Evolutionary conservation across 2,113 vertebrate genomes (phyloP).

Genomic region (Trematomus loennbergii): DNA sequence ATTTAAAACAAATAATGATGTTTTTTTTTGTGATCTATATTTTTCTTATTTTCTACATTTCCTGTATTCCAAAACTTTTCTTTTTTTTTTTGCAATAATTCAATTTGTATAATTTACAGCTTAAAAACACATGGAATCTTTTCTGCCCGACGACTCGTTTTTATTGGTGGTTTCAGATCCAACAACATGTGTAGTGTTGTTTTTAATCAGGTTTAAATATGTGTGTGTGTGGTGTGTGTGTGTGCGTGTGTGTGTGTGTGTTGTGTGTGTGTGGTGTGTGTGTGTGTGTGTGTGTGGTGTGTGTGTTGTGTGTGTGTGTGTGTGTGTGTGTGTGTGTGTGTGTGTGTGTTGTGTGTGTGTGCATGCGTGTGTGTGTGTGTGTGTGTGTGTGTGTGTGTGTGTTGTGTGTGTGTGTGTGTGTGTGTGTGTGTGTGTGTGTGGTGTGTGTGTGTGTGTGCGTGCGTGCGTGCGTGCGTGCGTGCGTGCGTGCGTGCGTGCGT

Average conservation of each 20-base stretch:
- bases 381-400: conserved; percentile 40
- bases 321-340: too few species aligned
- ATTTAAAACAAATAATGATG: too few species aligned
- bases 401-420: conserved; percentile 73
- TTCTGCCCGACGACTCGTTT: conserved; percentile 20
- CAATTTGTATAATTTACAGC: not conserved
- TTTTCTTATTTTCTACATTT: not conserved
- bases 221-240: too few species aligned
- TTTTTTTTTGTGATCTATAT: too few species aligned
- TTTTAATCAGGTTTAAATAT: conserved; percentile 54
- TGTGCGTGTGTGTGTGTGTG: too few species aligned
- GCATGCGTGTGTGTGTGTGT: conserved; percentile 37
- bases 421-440: conserved; percentile 74
- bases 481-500: too few species aligned
- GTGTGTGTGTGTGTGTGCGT: too few species aligned
- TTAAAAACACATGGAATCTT: not conserved
- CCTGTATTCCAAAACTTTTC: not conserved
- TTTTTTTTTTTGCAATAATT: not conserved
- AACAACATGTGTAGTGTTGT: conserved; percentile 50
- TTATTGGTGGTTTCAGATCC: conserved; percentile 40
- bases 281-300: too few species aligned
- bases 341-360: too few species aligned
- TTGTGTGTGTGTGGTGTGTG: too few species aligned
- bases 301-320: too few species aligned
- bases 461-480: too few species aligned